Evolutionary conservation across 30 jellyfish, hydroid and myxozoan genomes (phyloP).

Genomic region (Cassiopea xamachana): DNA sequence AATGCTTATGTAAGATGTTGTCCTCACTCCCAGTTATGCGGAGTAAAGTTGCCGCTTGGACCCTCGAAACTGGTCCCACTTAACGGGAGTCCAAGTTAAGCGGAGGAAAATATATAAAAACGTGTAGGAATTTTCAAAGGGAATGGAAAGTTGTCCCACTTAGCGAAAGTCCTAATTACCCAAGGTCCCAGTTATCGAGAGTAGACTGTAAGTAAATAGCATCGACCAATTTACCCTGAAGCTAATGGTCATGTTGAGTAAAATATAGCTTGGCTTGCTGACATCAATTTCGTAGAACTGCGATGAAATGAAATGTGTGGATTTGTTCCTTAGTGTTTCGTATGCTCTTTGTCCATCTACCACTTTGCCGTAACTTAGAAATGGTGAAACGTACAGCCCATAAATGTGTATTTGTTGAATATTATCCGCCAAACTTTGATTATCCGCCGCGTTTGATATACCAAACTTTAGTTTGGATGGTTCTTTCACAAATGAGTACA

Average conservation of each 20-base stretch:
- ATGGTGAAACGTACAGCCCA: not conserved
- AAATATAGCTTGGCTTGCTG: not conserved
- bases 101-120: too few species aligned
- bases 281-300: not conserved
- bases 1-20: too few species aligned
- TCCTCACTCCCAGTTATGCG: too few species aligned
- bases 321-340: not conserved
- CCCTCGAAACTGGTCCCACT: too few species aligned
- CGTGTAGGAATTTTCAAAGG: too few species aligned
- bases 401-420: not conserved
- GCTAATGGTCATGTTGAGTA: not conserved
- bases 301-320: not conserved
- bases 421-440: not conserved
- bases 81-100: too few species aligned
- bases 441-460: slow-evolving; percentile 13
- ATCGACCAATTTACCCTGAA: not conserved
- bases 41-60: too few species aligned
- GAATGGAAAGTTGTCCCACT: too few species aligned
- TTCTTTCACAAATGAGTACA: not conserved
- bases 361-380: not conserved
- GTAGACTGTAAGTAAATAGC: too few species aligned
- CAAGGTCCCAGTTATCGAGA: too few species aligned
- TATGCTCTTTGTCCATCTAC: not conserved
- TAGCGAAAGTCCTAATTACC: too few species aligned
- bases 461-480: slow-evolving; percentile 1